phyloP scores from a whole-genome alignment of 2,888 invertebrate genomes.

The Drosophila glabriapex region DNA sequence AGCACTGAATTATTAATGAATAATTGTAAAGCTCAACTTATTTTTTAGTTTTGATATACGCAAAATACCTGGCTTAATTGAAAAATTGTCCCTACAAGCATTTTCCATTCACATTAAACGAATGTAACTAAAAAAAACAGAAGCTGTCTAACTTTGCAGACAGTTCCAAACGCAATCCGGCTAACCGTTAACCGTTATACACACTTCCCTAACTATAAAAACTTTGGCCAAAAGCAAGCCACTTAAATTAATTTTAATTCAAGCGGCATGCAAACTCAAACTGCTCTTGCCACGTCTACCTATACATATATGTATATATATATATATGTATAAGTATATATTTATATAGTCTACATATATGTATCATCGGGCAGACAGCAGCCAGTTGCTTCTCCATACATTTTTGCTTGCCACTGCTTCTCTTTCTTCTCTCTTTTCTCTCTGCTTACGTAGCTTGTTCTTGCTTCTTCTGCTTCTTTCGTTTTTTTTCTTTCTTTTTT shows the following conservation, averaged over 20 bases:
- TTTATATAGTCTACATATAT: conserved; percentile 15
- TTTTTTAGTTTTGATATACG: neutral
- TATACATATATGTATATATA: too few species aligned
- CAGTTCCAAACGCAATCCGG: conserved; percentile 35
- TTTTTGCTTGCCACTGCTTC: conserved; percentile 50
- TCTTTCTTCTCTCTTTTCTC: neutral
- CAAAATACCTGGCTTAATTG: neutral
- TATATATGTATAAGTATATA: neutral
- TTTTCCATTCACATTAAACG: conserved; percentile 26
- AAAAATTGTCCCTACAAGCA: conserved; percentile 1
- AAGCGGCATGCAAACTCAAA: conserved; percentile 50
- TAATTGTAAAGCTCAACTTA: neutral
- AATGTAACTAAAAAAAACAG: conserved; percentile 59
- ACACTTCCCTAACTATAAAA: conserved; percentile 48
- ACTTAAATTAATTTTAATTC: conserved; percentile 76
- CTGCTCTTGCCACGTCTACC: conserved; percentile 8
- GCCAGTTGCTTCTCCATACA: conserved; percentile 37
- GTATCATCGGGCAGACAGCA: conserved; percentile 32
- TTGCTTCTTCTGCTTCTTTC: neutral
- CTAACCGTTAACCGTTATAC: conserved; percentile 36
- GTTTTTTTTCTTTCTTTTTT: conserved; percentile 10
- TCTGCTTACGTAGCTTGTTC: neutral
- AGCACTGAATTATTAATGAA: neutral
- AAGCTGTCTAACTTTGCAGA: conserved; percentile 62
- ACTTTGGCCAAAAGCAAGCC: conserved; percentile 70